phyloP scores from a whole-genome alignment of 1,140 invertebrate species.

The Bacillus rossius region DNA sequence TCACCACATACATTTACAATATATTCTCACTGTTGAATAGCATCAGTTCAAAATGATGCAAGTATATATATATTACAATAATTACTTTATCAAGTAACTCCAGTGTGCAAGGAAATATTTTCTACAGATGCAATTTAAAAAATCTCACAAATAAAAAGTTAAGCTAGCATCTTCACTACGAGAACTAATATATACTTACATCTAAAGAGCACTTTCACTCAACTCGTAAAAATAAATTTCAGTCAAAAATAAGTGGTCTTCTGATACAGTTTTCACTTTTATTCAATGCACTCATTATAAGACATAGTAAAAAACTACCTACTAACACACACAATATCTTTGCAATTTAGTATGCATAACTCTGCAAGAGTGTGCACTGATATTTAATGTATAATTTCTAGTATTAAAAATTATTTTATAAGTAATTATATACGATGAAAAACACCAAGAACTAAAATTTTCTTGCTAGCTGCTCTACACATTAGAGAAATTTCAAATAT shows the following conservation, averaged over 20 bases:
- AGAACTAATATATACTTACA: not conserved
- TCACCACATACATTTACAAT: not conserved
- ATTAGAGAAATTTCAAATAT: not conserved
- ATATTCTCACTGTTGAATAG: not conserved
- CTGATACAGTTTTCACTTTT: not conserved
- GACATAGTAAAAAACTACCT: constrained; percentile 8
- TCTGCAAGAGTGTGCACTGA: not conserved
- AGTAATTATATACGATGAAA: not conserved
- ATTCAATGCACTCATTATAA: not conserved
- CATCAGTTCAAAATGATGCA: constrained; percentile 4
- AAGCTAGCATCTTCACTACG: not conserved
- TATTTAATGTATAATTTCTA: not conserved
- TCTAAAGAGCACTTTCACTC: not conserved
- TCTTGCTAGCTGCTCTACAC: not conserved
- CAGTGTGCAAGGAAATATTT: not conserved
- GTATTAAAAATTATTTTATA: not conserved
- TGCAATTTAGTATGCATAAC: not conserved
- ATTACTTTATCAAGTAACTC: not conserved
- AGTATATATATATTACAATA: not conserved
- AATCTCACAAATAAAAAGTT: not conserved
- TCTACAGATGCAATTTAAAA: not conserved
- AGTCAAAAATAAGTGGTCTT: not conserved
- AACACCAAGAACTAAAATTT: not conserved
- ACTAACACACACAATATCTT: constrained; percentile 3
- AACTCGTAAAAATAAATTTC: not conserved